Conservation (phyloP, 1,140 invertebrate species). For the Aphaenogaster floridana region DNA sequence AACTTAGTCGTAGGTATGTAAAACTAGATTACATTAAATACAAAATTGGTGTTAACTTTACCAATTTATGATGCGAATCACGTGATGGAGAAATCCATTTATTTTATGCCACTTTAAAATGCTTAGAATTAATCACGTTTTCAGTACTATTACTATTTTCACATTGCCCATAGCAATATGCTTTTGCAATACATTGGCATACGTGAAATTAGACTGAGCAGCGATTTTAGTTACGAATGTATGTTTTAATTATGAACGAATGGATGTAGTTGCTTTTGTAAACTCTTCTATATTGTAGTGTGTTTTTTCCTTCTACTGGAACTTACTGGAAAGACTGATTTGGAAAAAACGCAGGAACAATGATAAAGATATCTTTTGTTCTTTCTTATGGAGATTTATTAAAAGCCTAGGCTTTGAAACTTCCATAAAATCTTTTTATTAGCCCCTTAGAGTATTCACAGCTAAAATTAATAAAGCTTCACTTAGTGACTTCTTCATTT, state of each 20-base stretch:
- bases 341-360: neutral
- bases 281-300: neutral
- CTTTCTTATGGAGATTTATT: slow-evolving; percentile 16
- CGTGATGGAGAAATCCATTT: neutral
- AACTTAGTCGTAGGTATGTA: neutral
- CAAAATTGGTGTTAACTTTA: slow-evolving; percentile 9
- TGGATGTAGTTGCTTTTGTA: too few species aligned
- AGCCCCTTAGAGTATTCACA: neutral
- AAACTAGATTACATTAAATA: neutral
- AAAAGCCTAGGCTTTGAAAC: neutral
- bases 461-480: neutral
- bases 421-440: neutral
- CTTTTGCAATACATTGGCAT: neutral
- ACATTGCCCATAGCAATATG: too few species aligned
- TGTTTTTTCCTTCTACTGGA: neutral
- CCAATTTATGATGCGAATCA: neutral
- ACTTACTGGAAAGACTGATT: too few species aligned
- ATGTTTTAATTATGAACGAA: too few species aligned
- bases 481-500: neutral
- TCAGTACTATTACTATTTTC: neutral
- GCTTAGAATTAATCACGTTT: neutral
- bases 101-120: neutral
- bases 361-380: neutral
- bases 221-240: neutral
- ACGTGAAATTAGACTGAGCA: neutral